A percentile compares a stretch with the other conserved stretches of the same genome.
phyloP scores from a whole-genome alignment of 2,797 vertebrate genomes.

The Sphaeramia orbicularis region DNA sequence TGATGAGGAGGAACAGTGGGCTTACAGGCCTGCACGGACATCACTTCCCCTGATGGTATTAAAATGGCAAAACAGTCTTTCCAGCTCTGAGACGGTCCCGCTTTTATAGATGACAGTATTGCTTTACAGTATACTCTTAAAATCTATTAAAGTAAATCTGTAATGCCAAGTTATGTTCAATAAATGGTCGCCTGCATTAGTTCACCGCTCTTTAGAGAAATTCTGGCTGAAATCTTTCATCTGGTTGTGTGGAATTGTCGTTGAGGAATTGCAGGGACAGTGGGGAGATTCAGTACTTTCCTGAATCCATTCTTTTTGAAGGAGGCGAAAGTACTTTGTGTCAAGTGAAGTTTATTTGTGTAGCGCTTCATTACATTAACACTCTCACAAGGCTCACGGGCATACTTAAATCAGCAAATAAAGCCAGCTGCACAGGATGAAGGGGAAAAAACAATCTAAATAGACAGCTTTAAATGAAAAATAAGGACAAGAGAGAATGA shows the following conservation, averaged over 20 bases:
- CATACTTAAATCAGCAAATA: conserved; percentile 8
- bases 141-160: conserved; percentile 58
- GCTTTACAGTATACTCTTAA: conserved; percentile 55
- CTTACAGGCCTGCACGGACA: conserved; percentile 60
- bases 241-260: conserved; percentile 11
- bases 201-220: conserved; percentile 20
- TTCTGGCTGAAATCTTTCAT: conserved; percentile 9
- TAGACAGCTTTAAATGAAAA: not conserved
- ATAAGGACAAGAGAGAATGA: not conserved
- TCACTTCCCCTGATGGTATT: conserved; percentile 45
- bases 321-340: conserved; percentile 9
- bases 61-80: conserved; percentile 64
- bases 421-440: not conserved
- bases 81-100: conserved; percentile 39
- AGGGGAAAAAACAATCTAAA: not conserved
- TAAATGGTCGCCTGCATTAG: conserved; percentile 20
- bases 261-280: conserved; percentile 24
- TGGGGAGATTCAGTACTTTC: conserved; percentile 1
- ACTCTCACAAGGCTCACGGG: conserved; percentile 19
- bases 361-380: conserved; percentile 27
- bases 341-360: conserved; percentile 22
- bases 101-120: conserved; percentile 50
- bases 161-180: conserved; percentile 50
- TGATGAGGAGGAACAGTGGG: conserved; percentile 66
- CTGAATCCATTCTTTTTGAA: conserved; percentile 25